A percentile compares a stretch with the other conserved stretches of the same genome.
Conservation (phyloP, 2,888 invertebrate genomes). For the Ennomos fuscantarius region DNA sequence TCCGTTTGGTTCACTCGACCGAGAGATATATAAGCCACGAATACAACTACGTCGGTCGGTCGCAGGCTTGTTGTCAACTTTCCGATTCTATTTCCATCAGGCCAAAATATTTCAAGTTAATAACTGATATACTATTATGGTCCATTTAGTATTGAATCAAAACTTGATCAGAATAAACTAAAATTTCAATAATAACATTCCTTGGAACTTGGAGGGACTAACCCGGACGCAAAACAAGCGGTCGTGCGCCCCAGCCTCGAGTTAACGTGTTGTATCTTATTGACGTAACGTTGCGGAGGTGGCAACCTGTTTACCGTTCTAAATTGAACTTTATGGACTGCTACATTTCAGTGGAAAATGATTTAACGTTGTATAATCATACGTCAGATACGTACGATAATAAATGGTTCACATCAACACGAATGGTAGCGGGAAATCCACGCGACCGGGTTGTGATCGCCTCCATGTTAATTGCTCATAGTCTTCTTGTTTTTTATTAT, state of each 20-base stretch:
- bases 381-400: constrained; percentile 79
- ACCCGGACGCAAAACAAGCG: constrained; percentile 79
- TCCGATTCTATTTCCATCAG: constrained; percentile 31
- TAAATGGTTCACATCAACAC: constrained; percentile 81
- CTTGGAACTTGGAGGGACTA: constrained; percentile 62
- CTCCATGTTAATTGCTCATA: constrained; percentile 72
- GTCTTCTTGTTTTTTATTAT: constrained; percentile 60
- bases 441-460: constrained; percentile 80
- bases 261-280: constrained; percentile 80
- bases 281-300: constrained; percentile 81
- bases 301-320: constrained; percentile 55
- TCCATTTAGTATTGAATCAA: constrained; percentile 57
- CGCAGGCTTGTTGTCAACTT: constrained; percentile 58
- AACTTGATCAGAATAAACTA: constrained; percentile 32
- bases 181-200: constrained; percentile 53
- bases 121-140: constrained; percentile 43
- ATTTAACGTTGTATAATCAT: constrained; percentile 51
- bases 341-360: constrained; percentile 56
- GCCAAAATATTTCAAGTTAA: constrained; percentile 25
- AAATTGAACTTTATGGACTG: constrained; percentile 68
- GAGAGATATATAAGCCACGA: constrained; percentile 69
- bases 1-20: constrained; percentile 74
- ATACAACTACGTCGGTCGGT: constrained; percentile 50
- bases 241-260: constrained; percentile 74
- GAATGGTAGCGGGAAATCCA: constrained; percentile 82